Conservation (phyloP, 2,113 vertebrate species). For the Hemichromis elongatus region DNA sequence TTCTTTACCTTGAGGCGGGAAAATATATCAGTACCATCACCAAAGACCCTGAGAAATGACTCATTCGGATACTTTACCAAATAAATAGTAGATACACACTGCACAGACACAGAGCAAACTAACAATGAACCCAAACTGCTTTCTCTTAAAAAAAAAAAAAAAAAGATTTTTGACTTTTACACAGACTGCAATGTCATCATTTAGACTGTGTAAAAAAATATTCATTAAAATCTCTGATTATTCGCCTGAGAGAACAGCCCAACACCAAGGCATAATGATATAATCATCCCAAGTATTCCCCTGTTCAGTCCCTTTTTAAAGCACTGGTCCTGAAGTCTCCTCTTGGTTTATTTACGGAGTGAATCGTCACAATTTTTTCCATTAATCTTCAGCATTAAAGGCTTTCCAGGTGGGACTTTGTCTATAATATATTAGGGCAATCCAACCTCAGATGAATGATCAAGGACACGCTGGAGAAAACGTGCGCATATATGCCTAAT, state of each 20-base stretch:
- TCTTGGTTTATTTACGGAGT: constrained; percentile 19
- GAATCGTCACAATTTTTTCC: not conserved
- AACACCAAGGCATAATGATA: not conserved
- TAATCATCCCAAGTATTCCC: not conserved
- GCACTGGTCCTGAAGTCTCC: not conserved
- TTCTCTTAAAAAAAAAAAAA: not conserved
- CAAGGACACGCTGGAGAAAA: constrained; percentile 25
- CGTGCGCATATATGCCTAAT: not conserved
- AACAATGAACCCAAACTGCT: not conserved
- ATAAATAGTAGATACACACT: not conserved
- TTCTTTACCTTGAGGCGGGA: not conserved
- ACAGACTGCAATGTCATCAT: not conserved
- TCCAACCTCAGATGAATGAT: constrained; percentile 24
- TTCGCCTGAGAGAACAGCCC: not conserved
- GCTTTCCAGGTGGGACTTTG: constrained; percentile 6
- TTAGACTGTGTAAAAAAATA: not conserved
- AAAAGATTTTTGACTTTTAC: not conserved
- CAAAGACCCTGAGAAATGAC: not conserved
- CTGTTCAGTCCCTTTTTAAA: not conserved
- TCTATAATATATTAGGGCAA: constrained; percentile 22
- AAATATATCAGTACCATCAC: not conserved
- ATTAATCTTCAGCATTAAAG: constrained; percentile 28
- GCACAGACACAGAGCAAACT: not conserved
- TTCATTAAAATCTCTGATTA: not conserved
- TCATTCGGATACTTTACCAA: not conserved